Evolutionary conservation across 2,797 vertebrate species (phyloP).

Genomic region (Borostomias antarcticus): DNA sequence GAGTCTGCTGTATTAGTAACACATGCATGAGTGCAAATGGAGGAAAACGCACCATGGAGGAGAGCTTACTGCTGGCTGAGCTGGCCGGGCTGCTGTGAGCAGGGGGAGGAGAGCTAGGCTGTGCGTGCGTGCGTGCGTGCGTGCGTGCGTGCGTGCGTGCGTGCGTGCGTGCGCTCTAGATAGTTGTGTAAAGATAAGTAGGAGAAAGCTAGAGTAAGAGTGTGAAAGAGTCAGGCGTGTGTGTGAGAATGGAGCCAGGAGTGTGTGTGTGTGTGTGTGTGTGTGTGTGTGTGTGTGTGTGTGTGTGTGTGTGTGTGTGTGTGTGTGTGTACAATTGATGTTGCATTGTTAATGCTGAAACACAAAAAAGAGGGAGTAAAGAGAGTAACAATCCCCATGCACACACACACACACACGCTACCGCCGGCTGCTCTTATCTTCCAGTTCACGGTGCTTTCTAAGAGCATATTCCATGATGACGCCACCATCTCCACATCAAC

Average conservation of each 20-base stretch:
- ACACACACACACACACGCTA: not conserved
- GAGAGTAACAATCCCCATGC: not conserved
- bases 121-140: conserved; percentile 10
- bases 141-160: conserved; percentile 7
- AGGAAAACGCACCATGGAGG: conserved; percentile 33
- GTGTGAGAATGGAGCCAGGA: no score
- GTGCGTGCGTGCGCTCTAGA: conserved; percentile 9
- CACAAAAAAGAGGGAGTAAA: conserved; percentile 17
- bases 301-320: not conserved
- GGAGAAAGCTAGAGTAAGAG: no score
- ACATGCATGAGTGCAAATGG: conserved; percentile 69
- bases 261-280: conserved; percentile 31
- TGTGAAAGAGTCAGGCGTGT: no score
- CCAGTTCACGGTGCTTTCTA: conserved; percentile 24
- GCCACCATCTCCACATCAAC: conserved; percentile 22
- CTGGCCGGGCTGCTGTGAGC: conserved; percentile 27
- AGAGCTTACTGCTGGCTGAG: conserved; percentile 34
- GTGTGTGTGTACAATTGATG: conserved; percentile 45
- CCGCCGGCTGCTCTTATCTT: conserved; percentile 21
- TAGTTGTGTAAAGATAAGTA: no score
- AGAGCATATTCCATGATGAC: conserved; percentile 43
- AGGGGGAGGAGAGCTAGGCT: conserved; percentile 15
- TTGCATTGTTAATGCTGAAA: conserved; percentile 57
- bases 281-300: conserved; percentile 19
- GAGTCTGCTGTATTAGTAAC: conserved; percentile 61